A percentile compares a stretch with the other conserved stretches of the same genome.
Evolutionary conservation across 2,888 invertebrate species (phyloP).

Genomic region (Euclidia mi): DNA sequence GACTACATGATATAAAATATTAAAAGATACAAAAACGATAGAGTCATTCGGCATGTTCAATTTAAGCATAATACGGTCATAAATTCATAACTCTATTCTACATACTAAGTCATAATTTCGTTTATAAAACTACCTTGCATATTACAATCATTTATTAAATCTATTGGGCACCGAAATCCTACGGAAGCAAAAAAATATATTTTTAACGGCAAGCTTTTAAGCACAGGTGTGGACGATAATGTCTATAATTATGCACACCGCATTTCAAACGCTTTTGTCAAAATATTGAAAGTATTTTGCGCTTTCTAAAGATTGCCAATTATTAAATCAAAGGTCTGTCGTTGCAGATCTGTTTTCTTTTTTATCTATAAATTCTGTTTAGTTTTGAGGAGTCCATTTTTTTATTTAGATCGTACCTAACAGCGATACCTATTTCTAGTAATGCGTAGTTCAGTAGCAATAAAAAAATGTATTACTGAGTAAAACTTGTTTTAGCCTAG

Average conservation of each 20-base stretch:
- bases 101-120: too few species aligned
- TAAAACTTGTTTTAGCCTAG: too few species aligned
- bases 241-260: conserved; percentile 77
- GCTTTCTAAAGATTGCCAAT: background rate
- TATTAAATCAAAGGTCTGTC: conserved; percentile 15
- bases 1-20: too few species aligned
- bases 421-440: too few species aligned
- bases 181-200: background rate
- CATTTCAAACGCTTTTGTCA: conserved; percentile 76
- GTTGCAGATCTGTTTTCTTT: background rate
- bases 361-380: conserved; percentile 10
- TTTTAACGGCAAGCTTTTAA: background rate
- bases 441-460: too few species aligned
- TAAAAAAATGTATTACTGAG: too few species aligned
- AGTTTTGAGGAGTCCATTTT: background rate
- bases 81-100: too few species aligned
- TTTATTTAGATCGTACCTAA: background rate
- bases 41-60: too few species aligned
- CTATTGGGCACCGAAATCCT: background rate
- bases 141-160: too few species aligned
- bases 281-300: conserved; percentile 67
- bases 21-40: too few species aligned
- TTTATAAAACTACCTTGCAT: too few species aligned
- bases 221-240: conserved; percentile 45
- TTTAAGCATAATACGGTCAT: too few species aligned